A percentile compares a stretch with the other conserved stretches of the same genome.
These are phyloP conservation scores for Limnephilus auricula DNA, from an alignment of 2,888 invertebrate genomes.

Conservation along the genomic window DNA sequence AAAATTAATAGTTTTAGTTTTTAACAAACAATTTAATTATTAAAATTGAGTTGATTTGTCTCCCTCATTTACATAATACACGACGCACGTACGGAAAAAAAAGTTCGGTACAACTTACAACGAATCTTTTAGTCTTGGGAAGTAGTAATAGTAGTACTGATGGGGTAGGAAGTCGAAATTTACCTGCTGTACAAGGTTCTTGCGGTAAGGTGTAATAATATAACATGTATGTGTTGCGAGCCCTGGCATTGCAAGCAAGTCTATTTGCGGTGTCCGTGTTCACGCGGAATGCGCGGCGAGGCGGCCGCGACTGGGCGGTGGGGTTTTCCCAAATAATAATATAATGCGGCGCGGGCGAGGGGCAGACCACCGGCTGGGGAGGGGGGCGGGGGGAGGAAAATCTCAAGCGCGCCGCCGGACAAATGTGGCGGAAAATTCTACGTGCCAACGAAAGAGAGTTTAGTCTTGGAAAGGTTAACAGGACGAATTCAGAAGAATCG, in stretches of 20 bases:
- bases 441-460: background rate
- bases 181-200: background rate
- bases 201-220: background rate
- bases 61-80: no score
- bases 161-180: no score
- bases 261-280: slow-evolving; percentile 56
- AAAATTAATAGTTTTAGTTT: no score
- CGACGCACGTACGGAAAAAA: no score
- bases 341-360: slow-evolving; percentile 69
- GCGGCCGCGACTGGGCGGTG: slow-evolving; percentile 67
- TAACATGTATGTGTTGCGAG: slow-evolving; percentile 52
- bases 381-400: background rate
- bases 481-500: background rate
- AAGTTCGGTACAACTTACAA: no score
- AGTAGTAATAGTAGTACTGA: no score
- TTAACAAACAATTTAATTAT: no score
- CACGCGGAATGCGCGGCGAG: slow-evolving; percentile 59
- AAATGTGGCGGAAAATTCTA: slow-evolving; percentile 22
- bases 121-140: no score
- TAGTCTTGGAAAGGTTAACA: background rate
- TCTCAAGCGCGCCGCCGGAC: slow-evolving; percentile 3
- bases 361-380: slow-evolving; percentile 67
- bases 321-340: slow-evolving; percentile 76
- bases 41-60: no score
- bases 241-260: slow-evolving; percentile 67